Base-by-base conservation (phyloP, 2,797 vertebrate genomes). In the Megaceryle alcyon region DNA sequence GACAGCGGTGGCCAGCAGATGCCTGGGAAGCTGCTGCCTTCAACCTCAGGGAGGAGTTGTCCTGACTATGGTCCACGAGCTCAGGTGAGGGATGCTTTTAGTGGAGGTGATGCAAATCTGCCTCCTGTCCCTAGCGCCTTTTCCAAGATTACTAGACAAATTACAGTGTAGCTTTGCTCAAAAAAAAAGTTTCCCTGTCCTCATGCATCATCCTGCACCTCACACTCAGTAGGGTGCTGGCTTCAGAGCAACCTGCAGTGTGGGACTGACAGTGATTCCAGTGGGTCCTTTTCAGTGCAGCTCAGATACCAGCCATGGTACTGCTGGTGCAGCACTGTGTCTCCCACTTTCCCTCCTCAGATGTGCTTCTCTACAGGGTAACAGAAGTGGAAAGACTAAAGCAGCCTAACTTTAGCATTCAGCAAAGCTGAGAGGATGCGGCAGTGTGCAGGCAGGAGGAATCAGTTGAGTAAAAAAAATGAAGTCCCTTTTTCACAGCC, bases 121-220 rank as follows among this genome's bases (percentile, higher is more conserved):
- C 26, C 49, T 16, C 8, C 26, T 43, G 14, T 53, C 21, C 33
- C 12, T 13, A 9, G 5, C 7, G 14, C 10, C 64, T 66, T 14
- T 88, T 29, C 18, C 0, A 0, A 46, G 22, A 10, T 46, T 84
- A 23, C 28, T 22, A 26, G 35, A 23, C 3, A 41, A 51, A 88
- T 8, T 12, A 44, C 6, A 49, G 21, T 0, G 8, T 12, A 77
- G 17, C 5, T 84, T 78, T 37, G 37, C 13, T 41, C 23, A 11
- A 46, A 46, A 19, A 83, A 35, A 39, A 25, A 9, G 54, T 66
- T 37, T 65, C n/a, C 18, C 37, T 49, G 10, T 17, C 9, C 1
- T 14, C 5, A 12, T 0, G 6, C 53, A 23, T 44, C 80, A 39
- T 12, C n/a, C 54, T 39, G 64, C 44, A 49, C 35, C 10, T 29